phyloP scores from a whole-genome alignment of 1,140 invertebrate genomes.

The Drosophila azteca region DNA sequence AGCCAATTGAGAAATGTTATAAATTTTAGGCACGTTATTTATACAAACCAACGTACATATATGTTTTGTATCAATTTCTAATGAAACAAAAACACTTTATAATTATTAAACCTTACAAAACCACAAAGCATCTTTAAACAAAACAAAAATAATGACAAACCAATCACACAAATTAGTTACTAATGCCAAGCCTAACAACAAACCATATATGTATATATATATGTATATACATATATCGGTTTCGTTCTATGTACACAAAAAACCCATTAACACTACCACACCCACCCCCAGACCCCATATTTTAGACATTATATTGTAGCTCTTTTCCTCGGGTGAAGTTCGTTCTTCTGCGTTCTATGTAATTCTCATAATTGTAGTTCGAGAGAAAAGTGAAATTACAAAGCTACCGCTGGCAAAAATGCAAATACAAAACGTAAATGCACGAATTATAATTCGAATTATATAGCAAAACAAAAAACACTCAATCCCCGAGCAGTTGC shows the following conservation, averaged over 20 bases:
- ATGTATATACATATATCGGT: constrained; percentile 61
- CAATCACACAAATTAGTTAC: constrained; percentile 74
- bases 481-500: constrained; percentile 33
- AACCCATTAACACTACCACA: constrained; percentile 17
- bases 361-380: constrained; percentile 56
- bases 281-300: constrained; percentile 19
- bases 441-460: constrained; percentile 60
- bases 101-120: constrained; percentile 33
- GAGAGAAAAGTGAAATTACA: constrained; percentile 35
- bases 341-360: constrained; percentile 64
- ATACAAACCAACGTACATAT: constrained; percentile 38
- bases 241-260: constrained; percentile 65
- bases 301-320: constrained; percentile 62
- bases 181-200: constrained; percentile 35
- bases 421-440: constrained; percentile 28
- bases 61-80: constrained; percentile 71
- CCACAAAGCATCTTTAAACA: constrained; percentile 26
- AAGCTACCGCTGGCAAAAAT: constrained; percentile 64
- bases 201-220: constrained; percentile 38
- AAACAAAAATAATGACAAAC: constrained; percentile 33
- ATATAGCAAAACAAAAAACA: constrained; percentile 34
- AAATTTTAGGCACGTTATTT: constrained; percentile 74
- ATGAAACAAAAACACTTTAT: constrained; percentile 28
- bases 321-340: constrained; percentile 57
- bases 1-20: constrained; percentile 75